Conservation (phyloP, 92 coral and sea anemone species). For the Epizoanthus rinbou region DNA sequence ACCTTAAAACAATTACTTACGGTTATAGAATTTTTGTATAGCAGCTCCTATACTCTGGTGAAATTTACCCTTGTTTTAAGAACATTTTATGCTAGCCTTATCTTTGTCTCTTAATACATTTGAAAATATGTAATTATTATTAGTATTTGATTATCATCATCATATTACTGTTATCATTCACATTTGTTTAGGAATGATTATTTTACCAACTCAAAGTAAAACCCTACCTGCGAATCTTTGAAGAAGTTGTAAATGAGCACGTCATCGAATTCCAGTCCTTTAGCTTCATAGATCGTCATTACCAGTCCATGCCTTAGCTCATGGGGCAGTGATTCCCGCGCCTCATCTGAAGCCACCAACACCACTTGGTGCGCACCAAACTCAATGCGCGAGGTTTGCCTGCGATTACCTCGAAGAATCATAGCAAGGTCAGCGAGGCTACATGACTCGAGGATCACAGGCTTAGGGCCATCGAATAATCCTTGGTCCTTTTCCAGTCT, state of each 20-base stretch:
- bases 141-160: too few relatives aligned
- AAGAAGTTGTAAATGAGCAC: slow-evolving; percentile 63
- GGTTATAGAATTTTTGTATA: too few relatives aligned
- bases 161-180: too few relatives aligned
- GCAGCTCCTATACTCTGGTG: too few relatives aligned
- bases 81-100: too few relatives aligned
- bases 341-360: slow-evolving; percentile 60
- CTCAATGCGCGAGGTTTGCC: slow-evolving; percentile 60
- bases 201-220: not conserved
- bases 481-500: slow-evolving; percentile 59
- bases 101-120: too few relatives aligned
- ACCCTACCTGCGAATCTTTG: slow-evolving; percentile 60
- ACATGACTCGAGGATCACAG: slow-evolving; percentile 55
- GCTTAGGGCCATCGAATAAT: slow-evolving; percentile 58
- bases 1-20: too few relatives aligned
- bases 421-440: slow-evolving; percentile 58
- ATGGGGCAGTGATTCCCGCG: slow-evolving; percentile 56
- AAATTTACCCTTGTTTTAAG: too few relatives aligned
- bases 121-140: too few relatives aligned
- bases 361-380: slow-evolving; percentile 67
- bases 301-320: slow-evolving; percentile 56
- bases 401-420: slow-evolving; percentile 59
- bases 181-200: not conserved
- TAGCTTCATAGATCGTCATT: slow-evolving; percentile 66
- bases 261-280: slow-evolving; percentile 62